A percentile compares a stretch with the other conserved stretches of the same genome.
phyloP scores from a whole-genome alignment of 2,888 invertebrate genomes.

The Cetonia aurata region DNA sequence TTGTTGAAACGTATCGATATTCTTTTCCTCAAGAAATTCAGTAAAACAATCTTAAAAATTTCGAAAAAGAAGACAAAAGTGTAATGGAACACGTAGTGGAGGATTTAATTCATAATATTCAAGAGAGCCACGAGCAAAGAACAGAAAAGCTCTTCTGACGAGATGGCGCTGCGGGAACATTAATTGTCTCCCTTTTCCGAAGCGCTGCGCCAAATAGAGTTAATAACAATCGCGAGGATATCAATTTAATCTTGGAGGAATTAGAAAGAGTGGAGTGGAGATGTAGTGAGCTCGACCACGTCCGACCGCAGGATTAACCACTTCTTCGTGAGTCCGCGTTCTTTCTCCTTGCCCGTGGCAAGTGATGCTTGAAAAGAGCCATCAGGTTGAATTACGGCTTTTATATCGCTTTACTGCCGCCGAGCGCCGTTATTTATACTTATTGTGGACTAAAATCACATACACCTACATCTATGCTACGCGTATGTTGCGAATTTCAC shows the following conservation, averaged over 20 bases:
- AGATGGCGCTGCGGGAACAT: slow-evolving; percentile 24
- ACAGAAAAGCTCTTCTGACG: slow-evolving; percentile 7
- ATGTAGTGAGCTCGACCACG: slow-evolving; percentile 34
- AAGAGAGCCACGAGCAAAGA: neutral
- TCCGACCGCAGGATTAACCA: slow-evolving; percentile 38
- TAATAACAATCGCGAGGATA: slow-evolving; percentile 49
- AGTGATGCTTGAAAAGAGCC: slow-evolving; percentile 40
- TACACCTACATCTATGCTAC: neutral
- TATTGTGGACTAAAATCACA: slow-evolving; percentile 30
- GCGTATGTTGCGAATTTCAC: slow-evolving; percentile 21
- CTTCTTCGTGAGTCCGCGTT: slow-evolving; percentile 26
- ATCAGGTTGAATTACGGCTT: slow-evolving; percentile 38
- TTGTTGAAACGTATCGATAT: too few species aligned
- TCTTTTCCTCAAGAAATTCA: too few species aligned
- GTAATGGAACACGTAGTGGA: too few species aligned
- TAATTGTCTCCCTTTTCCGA: slow-evolving; percentile 32
- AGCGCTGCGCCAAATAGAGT: slow-evolving; percentile 44
- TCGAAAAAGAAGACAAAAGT: neutral
- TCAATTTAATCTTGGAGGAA: slow-evolving; percentile 48
- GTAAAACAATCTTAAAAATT: too few species aligned
- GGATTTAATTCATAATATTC: neutral
- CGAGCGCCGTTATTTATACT: slow-evolving; percentile 29
- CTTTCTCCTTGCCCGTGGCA: slow-evolving; percentile 28
- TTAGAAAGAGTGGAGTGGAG: slow-evolving; percentile 37
- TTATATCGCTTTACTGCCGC: slow-evolving; percentile 29